Conservation (phyloP, 2,113 vertebrate species). For the Oncorhynchus masou region DNA sequence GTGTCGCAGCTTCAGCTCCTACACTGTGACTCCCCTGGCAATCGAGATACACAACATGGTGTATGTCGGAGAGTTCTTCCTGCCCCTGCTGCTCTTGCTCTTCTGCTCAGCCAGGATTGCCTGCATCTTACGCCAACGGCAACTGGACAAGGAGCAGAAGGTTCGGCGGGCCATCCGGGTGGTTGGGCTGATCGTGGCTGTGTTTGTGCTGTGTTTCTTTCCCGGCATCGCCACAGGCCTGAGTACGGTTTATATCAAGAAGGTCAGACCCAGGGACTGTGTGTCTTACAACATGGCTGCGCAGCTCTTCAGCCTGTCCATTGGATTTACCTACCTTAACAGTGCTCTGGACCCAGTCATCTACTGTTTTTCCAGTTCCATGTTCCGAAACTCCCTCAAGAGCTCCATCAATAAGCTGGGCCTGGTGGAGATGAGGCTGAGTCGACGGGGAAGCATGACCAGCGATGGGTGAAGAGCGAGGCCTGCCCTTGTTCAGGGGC, state of each 20-base stretch:
- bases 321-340: constrained; percentile 73
- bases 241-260: constrained; percentile 32
- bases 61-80: constrained; percentile 57
- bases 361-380: constrained; percentile 69
- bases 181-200: constrained; percentile 49
- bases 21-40: constrained; percentile 34
- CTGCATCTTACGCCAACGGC: constrained; percentile 48
- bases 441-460: constrained; percentile 2
- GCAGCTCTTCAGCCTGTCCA: constrained; percentile 64
- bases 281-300: constrained; percentile 42
- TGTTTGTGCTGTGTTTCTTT: constrained; percentile 71
- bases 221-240: constrained; percentile 62
- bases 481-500: no score
- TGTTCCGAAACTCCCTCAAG: constrained; percentile 64
- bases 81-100: constrained; percentile 64
- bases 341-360: constrained; percentile 71
- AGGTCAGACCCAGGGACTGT: constrained; percentile 36
- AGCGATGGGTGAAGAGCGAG: constrained; percentile 12
- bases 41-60: constrained; percentile 58
- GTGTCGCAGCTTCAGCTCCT: constrained; percentile 69
- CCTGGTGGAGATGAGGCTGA: constrained; percentile 12
- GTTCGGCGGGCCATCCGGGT: constrained; percentile 60
- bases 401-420: constrained; percentile 25
- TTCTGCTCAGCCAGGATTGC: constrained; percentile 67
- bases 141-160: constrained; percentile 48